Evolutionary conservation across 2,888 invertebrate genomes (phyloP), one percentile per base, ranked within the genome.

Genomic region (Drosophila algonquin): DNA sequence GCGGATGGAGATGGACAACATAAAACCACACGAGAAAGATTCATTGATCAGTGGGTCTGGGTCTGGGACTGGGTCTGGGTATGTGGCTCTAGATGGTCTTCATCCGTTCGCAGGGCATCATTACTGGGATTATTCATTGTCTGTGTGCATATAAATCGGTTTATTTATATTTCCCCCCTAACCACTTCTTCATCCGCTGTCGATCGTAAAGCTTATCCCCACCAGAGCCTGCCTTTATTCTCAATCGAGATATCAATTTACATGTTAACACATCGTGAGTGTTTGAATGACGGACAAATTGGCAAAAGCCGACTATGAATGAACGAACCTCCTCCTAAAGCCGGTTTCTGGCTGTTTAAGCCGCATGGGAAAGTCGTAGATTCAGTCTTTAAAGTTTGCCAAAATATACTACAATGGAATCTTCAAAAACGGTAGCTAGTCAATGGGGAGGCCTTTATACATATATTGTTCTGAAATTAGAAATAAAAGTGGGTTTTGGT

Each of bases 191-290:
- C 56, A 44, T 54, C 68, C 57, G 70, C 9, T 63, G 52, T 7
- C 45, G 64, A 79, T 81, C 74, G 65, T 61, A 55, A 81, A 63
- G 52, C 67, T 51, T 50, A 74, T 69, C 73, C 53, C 47, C 63
- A 48, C 63, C 53, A 51, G 50, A 40, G 40, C 40, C n/a, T 9
- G 21, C 32, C 55, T 63, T 52, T 55, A 59, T 74, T 79, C 60
- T 59, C 51, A 44, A 30, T 63, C 51, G 45, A 78, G 69, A 75
- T 80, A 76, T 86, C 76, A 79, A 88, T 88, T 82, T 82, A 79
- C 88, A 82, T 87, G 75, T 85, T 75, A 73, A 80, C 88, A 87
- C 80, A 75, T 76, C 59, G 63, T 71, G 71, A 74, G 59, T 60
- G 44, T 50, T 57, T 50, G 40, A 76, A 63, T 76, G 81, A 74